A percentile compares a stretch with the other conserved stretches of the same genome.
Conservation (phyloP, 2,888 invertebrate genomes). For the Synergus japonicus region DNA sequence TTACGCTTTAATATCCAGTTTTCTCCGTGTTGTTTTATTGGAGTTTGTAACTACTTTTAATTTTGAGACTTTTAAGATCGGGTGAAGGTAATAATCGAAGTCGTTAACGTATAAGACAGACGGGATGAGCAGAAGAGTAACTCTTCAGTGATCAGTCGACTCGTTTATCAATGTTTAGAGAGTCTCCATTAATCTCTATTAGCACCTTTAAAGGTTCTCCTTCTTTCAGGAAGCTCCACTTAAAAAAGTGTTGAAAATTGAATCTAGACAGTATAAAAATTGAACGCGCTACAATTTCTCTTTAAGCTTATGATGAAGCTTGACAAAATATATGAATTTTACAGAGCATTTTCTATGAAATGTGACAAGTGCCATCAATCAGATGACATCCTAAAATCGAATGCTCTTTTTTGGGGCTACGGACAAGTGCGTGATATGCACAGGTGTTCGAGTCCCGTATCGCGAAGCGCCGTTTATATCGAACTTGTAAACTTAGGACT, state of each 20-base stretch:
- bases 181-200: conserved; percentile 39
- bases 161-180: conserved; percentile 39
- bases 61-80: neutral
- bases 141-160: neutral
- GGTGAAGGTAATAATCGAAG: conserved; percentile 20
- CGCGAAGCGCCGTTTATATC: conserved; percentile 53
- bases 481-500: conserved; percentile 67
- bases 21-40: too few relatives aligned
- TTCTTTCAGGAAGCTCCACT: neutral
- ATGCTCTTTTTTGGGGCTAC: neutral
- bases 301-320: neutral
- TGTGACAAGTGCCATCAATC: neutral
- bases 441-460: conserved; percentile 52
- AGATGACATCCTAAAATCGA: neutral
- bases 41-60: neutral
- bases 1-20: too few relatives aligned
- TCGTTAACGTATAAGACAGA: conserved; percentile 27
- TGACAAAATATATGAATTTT: neutral
- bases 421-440: conserved; percentile 43
- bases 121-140: conserved; percentile 1
- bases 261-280: neutral
- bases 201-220: conserved; percentile 2
- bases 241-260: conserved; percentile 14
- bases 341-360: neutral
- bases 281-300: neutral